Conservation (phyloP, 2,888 invertebrate genomes). For the Exephanes ischioxanthus region DNA sequence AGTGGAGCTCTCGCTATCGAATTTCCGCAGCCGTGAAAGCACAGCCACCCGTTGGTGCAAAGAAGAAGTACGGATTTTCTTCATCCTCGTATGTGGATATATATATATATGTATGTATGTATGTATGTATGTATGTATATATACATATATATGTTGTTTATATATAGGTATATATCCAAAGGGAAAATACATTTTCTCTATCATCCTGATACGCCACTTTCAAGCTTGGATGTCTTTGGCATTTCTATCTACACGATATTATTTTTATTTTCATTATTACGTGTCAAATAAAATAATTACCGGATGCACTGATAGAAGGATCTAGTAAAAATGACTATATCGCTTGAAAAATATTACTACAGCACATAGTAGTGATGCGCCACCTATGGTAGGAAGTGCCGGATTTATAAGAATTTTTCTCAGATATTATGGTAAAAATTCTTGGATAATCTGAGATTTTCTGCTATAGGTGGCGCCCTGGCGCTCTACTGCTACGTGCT, state of each 20-base stretch:
- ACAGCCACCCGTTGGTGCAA: conserved; percentile 11
- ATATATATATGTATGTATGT: conserved; percentile 5
- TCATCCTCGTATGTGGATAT: background rate
- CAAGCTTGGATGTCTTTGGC: background rate
- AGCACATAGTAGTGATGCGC: no score
- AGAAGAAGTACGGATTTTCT: conserved; percentile 28
- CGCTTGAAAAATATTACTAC: no score
- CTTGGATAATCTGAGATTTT: no score
- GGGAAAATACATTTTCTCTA: background rate
- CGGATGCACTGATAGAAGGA: no score
- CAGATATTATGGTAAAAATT: no score
- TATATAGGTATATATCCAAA: background rate
- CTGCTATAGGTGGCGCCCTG: no score
- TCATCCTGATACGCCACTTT: background rate
- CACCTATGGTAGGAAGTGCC: no score
- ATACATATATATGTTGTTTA: background rate
- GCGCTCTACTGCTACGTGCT: no score
- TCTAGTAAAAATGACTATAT: no score
- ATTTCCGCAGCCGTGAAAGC: conserved; percentile 41
- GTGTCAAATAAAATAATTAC: no score
- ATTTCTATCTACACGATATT: background rate
- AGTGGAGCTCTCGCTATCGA: conserved; percentile 38
- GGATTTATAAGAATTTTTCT: no score
- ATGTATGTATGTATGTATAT: background rate
- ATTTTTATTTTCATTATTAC: background rate